Conservation (phyloP, 2,797 vertebrate species). For the Gallinago stenura region DNA sequence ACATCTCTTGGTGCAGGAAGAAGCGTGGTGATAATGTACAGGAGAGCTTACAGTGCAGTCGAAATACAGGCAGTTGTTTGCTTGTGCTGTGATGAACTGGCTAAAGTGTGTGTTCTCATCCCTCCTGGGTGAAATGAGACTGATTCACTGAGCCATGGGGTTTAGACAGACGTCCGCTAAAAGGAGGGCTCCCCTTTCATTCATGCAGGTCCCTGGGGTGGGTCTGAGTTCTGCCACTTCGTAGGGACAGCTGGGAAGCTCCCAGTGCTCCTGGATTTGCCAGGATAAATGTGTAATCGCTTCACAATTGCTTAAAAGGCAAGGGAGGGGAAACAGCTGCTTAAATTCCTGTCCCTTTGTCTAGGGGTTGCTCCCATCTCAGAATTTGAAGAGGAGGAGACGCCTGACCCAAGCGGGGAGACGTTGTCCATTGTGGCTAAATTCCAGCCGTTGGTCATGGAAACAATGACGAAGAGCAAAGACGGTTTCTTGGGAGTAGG, state of each 20-base stretch:
- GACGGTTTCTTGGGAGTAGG: slow-evolving; percentile 95
- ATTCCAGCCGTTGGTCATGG: slow-evolving; percentile 93
- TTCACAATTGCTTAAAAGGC: neutral
- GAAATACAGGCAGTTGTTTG: neutral
- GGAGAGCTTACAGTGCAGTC: neutral
- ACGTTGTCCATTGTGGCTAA: slow-evolving; percentile 86
- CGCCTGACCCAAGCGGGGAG: slow-evolving; percentile 88
- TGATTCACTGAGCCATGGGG: neutral
- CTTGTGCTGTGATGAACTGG: neutral
- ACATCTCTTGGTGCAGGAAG: neutral
- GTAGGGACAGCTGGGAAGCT: neutral
- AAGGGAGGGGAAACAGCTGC: slow-evolving; percentile 24
- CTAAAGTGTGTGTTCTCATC: neutral
- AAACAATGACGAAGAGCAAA: slow-evolving; percentile 98
- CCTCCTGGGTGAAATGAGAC: neutral
- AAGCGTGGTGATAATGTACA: neutral
- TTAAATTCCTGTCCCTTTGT: neutral
- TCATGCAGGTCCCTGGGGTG: neutral
- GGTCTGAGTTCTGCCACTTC: neutral
- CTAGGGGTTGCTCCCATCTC: slow-evolving; percentile 84
- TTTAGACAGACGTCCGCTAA: neutral
- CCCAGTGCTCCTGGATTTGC: neutral
- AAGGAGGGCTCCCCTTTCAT: neutral
- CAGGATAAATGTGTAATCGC: neutral
- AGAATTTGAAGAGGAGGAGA: slow-evolving; percentile 89